These are phyloP conservation scores for Hepsetus odoe DNA, from an alignment of 2,113 vertebrate species.

Conservation along the genomic window DNA sequence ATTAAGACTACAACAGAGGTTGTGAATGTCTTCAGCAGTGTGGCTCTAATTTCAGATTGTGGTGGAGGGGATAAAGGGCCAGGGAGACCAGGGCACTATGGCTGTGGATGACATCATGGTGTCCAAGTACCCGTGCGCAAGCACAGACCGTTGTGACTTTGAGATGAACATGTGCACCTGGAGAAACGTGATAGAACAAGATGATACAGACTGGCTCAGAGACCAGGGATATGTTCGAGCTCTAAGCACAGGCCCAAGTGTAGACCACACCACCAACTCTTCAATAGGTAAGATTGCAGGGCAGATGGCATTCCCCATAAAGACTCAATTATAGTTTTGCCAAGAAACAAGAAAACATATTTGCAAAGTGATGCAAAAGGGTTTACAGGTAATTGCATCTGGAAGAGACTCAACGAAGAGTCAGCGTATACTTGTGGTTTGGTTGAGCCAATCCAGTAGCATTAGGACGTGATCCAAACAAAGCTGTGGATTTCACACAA, in stretches of 20 bases:
- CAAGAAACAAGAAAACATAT: no score
- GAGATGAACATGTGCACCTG: slow-evolving; percentile 70
- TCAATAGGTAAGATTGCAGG: slow-evolving; percentile 50
- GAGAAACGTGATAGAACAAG: slow-evolving; percentile 66
- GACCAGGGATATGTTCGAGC: slow-evolving; percentile 58
- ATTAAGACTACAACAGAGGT: no score
- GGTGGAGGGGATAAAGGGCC: slow-evolving; percentile 70
- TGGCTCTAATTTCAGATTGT: slow-evolving; percentile 65
- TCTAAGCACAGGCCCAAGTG: slow-evolving; percentile 64
- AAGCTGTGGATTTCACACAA: no score
- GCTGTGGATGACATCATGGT: slow-evolving; percentile 74
- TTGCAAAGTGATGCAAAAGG: no score
- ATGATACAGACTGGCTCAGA: slow-evolving; percentile 73
- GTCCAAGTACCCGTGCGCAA: slow-evolving; percentile 60
- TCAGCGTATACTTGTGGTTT: no score
- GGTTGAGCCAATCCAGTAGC: no score
- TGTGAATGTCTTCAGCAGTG: neutral
- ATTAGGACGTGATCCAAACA: no score
- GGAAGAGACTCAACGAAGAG: no score
- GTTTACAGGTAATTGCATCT: no score
- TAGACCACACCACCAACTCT: slow-evolving; percentile 75
- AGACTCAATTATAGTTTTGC: neutral
- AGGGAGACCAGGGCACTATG: slow-evolving; percentile 63
- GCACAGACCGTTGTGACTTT: slow-evolving; percentile 71
- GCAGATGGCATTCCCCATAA: neutral